Evolutionary conservation across 2,113 vertebrate species (phyloP), one percentile per base, ranked within the genome.

Genomic region (Asarcornis scutulata): DNA sequence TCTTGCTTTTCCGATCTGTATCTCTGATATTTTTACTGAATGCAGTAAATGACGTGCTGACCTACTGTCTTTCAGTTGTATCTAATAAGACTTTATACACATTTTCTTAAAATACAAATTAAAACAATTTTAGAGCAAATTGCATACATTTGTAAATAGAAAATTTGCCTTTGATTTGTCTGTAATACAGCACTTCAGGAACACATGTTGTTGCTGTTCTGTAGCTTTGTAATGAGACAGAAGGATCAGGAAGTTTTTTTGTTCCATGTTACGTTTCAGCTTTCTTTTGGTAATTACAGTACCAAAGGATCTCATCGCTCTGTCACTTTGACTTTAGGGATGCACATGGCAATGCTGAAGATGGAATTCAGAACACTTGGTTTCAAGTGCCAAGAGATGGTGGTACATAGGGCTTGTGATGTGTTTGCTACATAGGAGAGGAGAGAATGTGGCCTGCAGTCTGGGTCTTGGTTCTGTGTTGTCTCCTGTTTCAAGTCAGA

Each of bases 71-170:
- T 83, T 67, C 67, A 32, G 71, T 72, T 72, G 15, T 74, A 67
- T n/a, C n/a, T 85, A 55, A 29, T 89, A 77, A 71, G 69, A 46
- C 42, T 53, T 48, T 69, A 29, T 48, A 21, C 66, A 14, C 5
- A 8, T 83, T 93, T 95, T 60, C 71, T 73, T 87, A 52, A 85
- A 89, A 46, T 53, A 85, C 3, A 66, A 76, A 87, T 82, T 58
- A 79, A 79, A 77, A 60, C 7, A 38, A 26, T 73, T 69, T 62
- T 62, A 40, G 56, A 22, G 40, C 86, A 93, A 87, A 86, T 46
- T 0, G 0, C 18, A 31, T 72, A 17, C 36, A 16, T 88, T 77
- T 0, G 0, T 72, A 55, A 17, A 74, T 71, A 73, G n/a, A 73
- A 74, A 79, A 68, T 38, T 88, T 78, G 22, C 52, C 32, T 86